These are phyloP conservation scores for Antitype chi DNA, from an alignment of 2,888 invertebrate species.

Conservation along the genomic window DNA sequence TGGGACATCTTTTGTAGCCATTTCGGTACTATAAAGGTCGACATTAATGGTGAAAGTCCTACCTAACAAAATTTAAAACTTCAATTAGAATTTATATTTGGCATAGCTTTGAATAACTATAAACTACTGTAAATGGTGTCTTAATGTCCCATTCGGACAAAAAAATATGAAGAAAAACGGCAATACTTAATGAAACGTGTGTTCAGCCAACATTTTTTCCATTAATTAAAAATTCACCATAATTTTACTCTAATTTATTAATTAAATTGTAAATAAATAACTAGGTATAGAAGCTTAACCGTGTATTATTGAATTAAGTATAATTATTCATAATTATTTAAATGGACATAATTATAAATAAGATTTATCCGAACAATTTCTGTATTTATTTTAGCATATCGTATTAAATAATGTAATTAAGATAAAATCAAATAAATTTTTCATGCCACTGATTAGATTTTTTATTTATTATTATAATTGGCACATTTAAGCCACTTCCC, in stretches of 20 bases:
- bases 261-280: slow-evolving; percentile 87
- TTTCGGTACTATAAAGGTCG: background rate
- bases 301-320: slow-evolving; percentile 82
- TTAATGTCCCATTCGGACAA: slow-evolving; percentile 26
- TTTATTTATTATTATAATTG: slow-evolving; percentile 52
- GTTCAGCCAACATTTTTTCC: slow-evolving; percentile 63
- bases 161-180: slow-evolving; percentile 20
- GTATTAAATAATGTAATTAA: slow-evolving; percentile 86
- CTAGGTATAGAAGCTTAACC: slow-evolving; percentile 83
- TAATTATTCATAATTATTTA: slow-evolving; percentile 83
- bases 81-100: slow-evolving; percentile 28
- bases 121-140: slow-evolving; percentile 29
- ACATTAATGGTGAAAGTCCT: background rate
- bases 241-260: slow-evolving; percentile 79
- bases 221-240: slow-evolving; percentile 62
- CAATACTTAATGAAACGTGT: slow-evolving; percentile 54
- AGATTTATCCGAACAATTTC: slow-evolving; percentile 86
- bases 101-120: slow-evolving; percentile 21
- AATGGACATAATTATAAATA: slow-evolving; percentile 81
- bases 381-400: slow-evolving; percentile 90
- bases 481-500: background rate
- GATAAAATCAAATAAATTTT: slow-evolving; percentile 89
- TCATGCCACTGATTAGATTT: slow-evolving; percentile 86
- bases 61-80: background rate
- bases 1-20: background rate